A percentile compares a stretch with the other conserved stretches of the same genome.
phyloP scores from a whole-genome alignment of 2,113 vertebrate species.

The Oenanthe melanoleuca region DNA sequence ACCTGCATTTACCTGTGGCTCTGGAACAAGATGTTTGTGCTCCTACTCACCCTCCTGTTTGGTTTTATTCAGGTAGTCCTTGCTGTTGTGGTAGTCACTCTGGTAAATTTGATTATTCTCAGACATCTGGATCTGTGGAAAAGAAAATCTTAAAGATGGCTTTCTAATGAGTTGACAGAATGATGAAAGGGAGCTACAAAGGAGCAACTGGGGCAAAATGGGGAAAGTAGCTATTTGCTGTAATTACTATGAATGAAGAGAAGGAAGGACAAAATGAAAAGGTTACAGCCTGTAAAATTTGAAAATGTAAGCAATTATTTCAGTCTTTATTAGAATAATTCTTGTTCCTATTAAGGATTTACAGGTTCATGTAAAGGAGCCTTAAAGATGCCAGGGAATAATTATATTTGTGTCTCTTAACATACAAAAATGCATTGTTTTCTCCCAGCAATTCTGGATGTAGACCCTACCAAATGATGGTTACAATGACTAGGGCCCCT shows the following conservation, averaged over 20 bases:
- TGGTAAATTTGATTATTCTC: conserved; percentile 21
- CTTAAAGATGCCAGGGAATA: neutral
- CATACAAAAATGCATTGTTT: neutral
- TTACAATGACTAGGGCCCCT: neutral
- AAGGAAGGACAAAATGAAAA: neutral
- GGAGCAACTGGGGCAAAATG: neutral
- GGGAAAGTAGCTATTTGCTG: neutral
- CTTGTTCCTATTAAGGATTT: neutral
- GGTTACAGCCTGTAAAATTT: neutral
- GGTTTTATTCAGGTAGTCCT: neutral
- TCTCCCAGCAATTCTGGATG: neutral
- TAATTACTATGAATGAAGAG: neutral
- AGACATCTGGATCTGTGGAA: neutral
- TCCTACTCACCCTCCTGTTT: neutral
- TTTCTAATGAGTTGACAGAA: neutral
- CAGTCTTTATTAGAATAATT: neutral
- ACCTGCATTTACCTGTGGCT: neutral
- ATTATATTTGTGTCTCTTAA: neutral
- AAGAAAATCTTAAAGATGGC: neutral
- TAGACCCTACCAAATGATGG: neutral
- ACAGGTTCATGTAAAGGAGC: neutral
- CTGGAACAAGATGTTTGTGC: neutral
- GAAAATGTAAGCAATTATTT: neutral
- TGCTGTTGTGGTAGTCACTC: neutral
- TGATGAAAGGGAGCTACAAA: conserved; percentile 4